These are phyloP conservation scores for Apamea crenata DNA, from an alignment of 2,888 invertebrate species.

Conservation along the genomic window DNA sequence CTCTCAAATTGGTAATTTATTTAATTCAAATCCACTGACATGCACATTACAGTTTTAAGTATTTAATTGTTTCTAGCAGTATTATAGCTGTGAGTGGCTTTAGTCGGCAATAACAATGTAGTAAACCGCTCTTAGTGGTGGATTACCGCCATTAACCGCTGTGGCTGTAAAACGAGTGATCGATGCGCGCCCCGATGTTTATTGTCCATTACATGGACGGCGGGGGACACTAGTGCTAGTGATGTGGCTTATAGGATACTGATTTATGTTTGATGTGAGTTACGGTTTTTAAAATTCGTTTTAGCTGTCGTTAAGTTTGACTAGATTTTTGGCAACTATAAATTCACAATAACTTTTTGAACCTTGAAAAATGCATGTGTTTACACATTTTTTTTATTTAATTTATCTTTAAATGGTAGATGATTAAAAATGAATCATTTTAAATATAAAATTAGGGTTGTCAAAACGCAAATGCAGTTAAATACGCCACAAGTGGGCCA, in stretches of 20 bases:
- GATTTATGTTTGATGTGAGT: constrained; percentile 51
- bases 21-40: constrained; percentile 42
- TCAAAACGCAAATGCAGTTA: constrained; percentile 53
- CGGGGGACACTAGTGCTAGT: constrained; percentile 72
- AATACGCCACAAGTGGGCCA: constrained; percentile 53
- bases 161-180: constrained; percentile 87
- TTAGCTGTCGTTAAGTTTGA: background rate
- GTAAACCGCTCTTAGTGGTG: constrained; percentile 85
- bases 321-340: background rate
- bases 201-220: constrained; percentile 78
- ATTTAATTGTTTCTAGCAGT: constrained; percentile 68
- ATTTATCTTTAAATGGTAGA: background rate
- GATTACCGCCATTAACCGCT: constrained; percentile 87
- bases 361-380: background rate
- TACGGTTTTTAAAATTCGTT: background rate
- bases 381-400: background rate
- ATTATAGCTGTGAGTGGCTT: constrained; percentile 71
- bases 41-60: constrained; percentile 57
- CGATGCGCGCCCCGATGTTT: constrained; percentile 83
- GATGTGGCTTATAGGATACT: constrained; percentile 58
- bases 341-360: background rate
- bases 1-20: constrained; percentile 33
- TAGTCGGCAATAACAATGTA: constrained; percentile 80
- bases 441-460: constrained; percentile 32
- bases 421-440: constrained; percentile 28